A percentile compares a stretch with the other conserved stretches of the same genome.
Conservation (phyloP, 2,113 vertebrate genomes). For the Motacilla alba region DNA sequence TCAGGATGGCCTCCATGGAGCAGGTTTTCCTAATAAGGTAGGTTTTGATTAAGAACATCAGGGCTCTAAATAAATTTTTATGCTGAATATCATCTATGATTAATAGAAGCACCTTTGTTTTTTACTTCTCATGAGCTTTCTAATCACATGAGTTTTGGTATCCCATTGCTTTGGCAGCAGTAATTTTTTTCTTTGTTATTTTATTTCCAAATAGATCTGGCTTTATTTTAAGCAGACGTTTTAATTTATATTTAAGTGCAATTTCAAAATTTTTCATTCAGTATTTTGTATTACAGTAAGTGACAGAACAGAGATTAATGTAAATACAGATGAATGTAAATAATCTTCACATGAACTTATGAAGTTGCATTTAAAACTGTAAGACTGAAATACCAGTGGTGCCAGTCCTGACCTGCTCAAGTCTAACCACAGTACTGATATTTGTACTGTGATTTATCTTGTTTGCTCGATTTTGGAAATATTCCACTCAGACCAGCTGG, state of each 20-base stretch:
- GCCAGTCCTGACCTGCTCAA: background rate
- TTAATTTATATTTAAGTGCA: background rate
- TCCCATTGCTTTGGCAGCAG: background rate
- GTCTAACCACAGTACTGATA: background rate
- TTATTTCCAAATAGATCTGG: background rate
- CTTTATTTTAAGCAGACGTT: background rate
- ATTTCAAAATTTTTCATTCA: background rate
- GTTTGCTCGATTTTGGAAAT: background rate
- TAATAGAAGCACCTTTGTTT: background rate
- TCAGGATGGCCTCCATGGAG: background rate
- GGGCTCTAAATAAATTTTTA: background rate
- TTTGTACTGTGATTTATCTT: background rate
- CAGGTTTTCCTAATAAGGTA: slow-evolving; percentile 44
- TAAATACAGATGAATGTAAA: background rate
- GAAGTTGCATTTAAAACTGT: background rate
- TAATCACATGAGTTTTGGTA: background rate
- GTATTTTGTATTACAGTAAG: background rate
- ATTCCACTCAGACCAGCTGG: background rate
- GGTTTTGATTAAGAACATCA: slow-evolving; percentile 22
- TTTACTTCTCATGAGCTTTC: background rate
- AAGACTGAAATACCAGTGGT: background rate
- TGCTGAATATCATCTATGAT: background rate
- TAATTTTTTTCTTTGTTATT: background rate
- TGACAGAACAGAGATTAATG: background rate
- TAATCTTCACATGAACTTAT: background rate